Percentiles rank a stretch among this genome's conserved stretches.
These are phyloP conservation scores for Thumatha senex DNA, from an alignment of 2,888 invertebrate species.

Conservation along the genomic window DNA sequence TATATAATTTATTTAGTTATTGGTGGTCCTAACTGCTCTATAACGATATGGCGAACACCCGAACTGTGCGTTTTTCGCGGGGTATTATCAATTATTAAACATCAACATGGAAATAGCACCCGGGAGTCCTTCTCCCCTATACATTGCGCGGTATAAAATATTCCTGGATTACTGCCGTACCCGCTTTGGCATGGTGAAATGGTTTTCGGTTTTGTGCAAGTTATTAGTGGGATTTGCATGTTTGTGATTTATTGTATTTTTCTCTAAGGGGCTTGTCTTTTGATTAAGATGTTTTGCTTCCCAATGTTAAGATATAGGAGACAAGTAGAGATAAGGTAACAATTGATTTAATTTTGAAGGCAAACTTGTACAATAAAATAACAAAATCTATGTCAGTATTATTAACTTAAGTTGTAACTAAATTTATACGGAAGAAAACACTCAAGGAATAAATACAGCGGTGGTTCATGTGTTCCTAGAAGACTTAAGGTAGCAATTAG, in stretches of 20 bases:
- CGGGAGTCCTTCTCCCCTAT: conserved; percentile 72
- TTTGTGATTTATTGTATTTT: conserved; percentile 80
- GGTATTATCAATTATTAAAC: conserved; percentile 84
- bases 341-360: background rate
- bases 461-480: too few species aligned
- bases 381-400: too few species aligned
- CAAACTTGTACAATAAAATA: too few species aligned
- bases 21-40: conserved; percentile 56
- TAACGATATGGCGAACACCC: conserved; percentile 45
- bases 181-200: conserved; percentile 75
- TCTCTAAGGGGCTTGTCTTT: conserved; percentile 40
- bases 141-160: conserved; percentile 79
- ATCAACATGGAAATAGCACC: conserved; percentile 83
- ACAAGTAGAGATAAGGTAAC: background rate
- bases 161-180: conserved; percentile 68
- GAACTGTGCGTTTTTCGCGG: conserved; percentile 77
- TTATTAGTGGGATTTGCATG: conserved; percentile 82
- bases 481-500: too few species aligned
- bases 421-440: too few species aligned
- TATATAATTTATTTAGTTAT: too few species aligned
- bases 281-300: conserved; percentile 40
- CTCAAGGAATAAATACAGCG: too few species aligned
- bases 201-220: conserved; percentile 82
- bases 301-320: background rate
- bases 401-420: too few species aligned